Base-by-base conservation (phyloP, 2,888 invertebrate genomes). In the Nymphalis c-album region DNA sequence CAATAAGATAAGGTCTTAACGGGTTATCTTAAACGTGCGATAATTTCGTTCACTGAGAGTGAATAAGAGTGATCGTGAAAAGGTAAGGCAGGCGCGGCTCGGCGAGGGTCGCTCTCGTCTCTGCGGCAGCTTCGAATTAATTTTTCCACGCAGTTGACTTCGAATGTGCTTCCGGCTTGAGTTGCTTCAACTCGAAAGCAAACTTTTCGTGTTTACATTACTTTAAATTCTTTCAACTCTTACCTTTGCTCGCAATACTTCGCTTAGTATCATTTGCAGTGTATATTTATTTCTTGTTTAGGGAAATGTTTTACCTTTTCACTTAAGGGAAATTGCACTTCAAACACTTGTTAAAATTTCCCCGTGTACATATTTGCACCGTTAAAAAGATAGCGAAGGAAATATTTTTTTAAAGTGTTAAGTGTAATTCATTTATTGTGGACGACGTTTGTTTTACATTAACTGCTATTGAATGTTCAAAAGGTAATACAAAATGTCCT, bases 121-220 rank as follows among this genome's bases (percentile, higher is more conserved):
- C 77, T 76, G 77, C 83, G 80, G 80, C 84, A 80, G 85, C 85
- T 84, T 85, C 88, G 85, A 84, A 91, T 90, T 88, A 90, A 85
- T 91, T 87, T 90, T 91, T 92, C 91, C 91, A 90, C 80, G 83
- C 88, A 91, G 90, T 90, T 91, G 91, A 91, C 82, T 87, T 83
- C 86, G 88, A 92, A 91, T 90, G 86, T 87, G 87, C 84, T 88
- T 85, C 89, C 85, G 80, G 83, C 88, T 87, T 80, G 85, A 88
- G 90, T 85, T 87, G 83, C 86, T 78, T 83, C 84, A 88, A 88
- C 88, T 89, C 83, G 85, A 88, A 88, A 87, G 89, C 89, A 87
- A 90, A 90, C 87, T 88, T 88, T 87, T 88, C 90, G 84, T 90
- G 89, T 88, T 90, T 90, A 88, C 86, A 86, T 89, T 87, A 86